phyloP scores from a whole-genome alignment of 2,113 vertebrate species.

The Tetrao urogallus region DNA sequence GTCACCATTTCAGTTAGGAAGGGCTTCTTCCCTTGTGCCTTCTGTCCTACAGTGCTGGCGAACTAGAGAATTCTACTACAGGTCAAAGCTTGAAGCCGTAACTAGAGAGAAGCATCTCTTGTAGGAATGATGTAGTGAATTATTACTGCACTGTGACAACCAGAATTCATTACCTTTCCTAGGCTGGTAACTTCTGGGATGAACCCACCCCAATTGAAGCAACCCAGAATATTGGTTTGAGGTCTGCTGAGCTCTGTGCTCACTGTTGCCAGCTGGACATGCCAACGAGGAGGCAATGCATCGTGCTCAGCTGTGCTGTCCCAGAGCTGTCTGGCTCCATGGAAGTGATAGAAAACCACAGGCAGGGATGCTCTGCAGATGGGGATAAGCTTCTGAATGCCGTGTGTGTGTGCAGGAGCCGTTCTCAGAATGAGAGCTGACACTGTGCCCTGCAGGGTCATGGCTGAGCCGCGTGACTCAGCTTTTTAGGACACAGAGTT shows the following conservation, averaged over 20 bases:
- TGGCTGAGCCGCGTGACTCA: accelerated
- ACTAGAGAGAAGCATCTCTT: not conserved
- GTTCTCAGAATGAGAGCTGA: not conserved
- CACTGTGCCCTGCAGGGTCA: accelerated
- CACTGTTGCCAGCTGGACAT: not conserved
- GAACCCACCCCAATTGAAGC: not conserved
- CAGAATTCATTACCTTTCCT: not conserved
- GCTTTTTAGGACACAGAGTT: not conserved
- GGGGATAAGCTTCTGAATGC: not conserved
- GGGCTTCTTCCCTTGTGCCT: constrained; percentile 19
- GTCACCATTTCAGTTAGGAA: not conserved
- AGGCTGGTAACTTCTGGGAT: not conserved
- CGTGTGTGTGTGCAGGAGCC: not conserved
- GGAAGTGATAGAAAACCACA: too few relatives aligned
- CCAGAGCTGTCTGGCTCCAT: accelerated
- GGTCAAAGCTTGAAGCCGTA: not conserved
- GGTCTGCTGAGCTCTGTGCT: not conserved
- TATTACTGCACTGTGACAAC: not conserved
- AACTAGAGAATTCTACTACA: not conserved
- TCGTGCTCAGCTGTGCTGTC: not conserved
- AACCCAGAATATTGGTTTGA: too few relatives aligned
- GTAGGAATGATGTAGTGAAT: not conserved
- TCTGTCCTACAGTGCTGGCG: not conserved
- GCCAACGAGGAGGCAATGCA: too few relatives aligned
- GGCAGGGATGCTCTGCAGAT: not conserved